Base-by-base conservation (phyloP, 2,888 invertebrate species). In the Danaus chrysippus region DNA sequence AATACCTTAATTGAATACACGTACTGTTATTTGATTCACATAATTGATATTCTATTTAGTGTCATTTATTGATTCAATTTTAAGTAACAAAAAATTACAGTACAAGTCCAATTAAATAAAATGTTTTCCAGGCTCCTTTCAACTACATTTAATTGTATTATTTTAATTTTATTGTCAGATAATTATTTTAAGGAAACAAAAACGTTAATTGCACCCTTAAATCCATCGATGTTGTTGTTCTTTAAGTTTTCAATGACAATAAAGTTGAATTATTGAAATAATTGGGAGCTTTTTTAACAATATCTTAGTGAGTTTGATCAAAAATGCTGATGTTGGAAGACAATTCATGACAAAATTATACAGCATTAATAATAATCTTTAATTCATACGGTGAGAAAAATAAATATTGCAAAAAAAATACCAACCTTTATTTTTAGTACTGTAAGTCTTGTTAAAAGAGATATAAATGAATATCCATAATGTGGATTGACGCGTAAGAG, bases 111-210 rank as follows among this genome's bases (percentile, higher is more conserved):
- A 34, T 34, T 34, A 34, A 34, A 34, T 34, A 34, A 34, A 34
- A 34, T 34, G 23, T 34, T 34, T 34, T 34, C 23, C 23, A 34
- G 6, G 6, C 23, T 34, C 23, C 23, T 5, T 34, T 34, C 23
- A 34, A 34, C 23, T 34, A 5, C 23, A 34, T 5, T 0, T n/a
- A 49, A 43, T 43, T 43, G 43, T 43, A 11, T 17, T 17, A 46
- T 46, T 46, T 13, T 13, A n/a, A 57, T 75, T 82, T 84, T 83
- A 83, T 79, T 70, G 68, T 77, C 66, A 73, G 72, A 78, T 81
- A 81, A 83, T 83, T 81, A 79, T 77, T 80, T 67, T 75, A 77
- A 73, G 70, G 66, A 67, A 64, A 71, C 73, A 76, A 72, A 72
- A 76, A 74, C 70, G 72, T 10, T 17, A 17, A 49, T 17, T 10